phyloP scores from a whole-genome alignment of 2,888 invertebrate genomes.

The Pherbina coryleti region DNA sequence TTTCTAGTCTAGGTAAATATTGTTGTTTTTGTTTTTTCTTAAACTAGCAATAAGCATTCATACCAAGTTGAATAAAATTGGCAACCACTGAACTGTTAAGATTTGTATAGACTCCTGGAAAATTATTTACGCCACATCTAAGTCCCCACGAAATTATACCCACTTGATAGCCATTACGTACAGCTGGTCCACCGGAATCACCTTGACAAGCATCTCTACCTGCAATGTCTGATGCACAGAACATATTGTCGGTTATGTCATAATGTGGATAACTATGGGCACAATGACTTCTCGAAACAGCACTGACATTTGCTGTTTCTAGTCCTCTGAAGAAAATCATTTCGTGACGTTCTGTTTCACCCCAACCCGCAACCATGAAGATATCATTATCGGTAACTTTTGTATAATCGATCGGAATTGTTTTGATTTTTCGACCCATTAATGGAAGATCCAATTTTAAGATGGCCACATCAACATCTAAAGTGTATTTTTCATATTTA shows the following conservation, averaged over 20 bases:
- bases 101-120: slow-evolving; percentile 83
- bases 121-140: slow-evolving; percentile 70
- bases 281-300: not conserved
- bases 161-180: slow-evolving; percentile 61
- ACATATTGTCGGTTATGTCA: slow-evolving; percentile 57
- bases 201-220: slow-evolving; percentile 60
- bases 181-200: slow-evolving; percentile 65
- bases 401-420: slow-evolving; percentile 6
- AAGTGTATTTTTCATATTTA: not conserved
- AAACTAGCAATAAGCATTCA: not conserved
- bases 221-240: slow-evolving; percentile 56
- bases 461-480: slow-evolving; percentile 29
- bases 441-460: slow-evolving; percentile 15
- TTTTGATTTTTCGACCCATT: slow-evolving; percentile 24
- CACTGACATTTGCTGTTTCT: not conserved
- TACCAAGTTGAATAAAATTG: not conserved
- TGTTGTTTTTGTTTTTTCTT: not conserved
- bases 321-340: not conserved
- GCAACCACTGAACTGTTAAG: slow-evolving; percentile 64
- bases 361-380: slow-evolving; percentile 34
- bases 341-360: not conserved
- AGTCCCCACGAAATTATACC: slow-evolving; percentile 78
- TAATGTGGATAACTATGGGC: not conserved
- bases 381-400: not conserved
- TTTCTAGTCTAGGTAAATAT: no score